Evolutionary conservation across 2,113 vertebrate genomes (phyloP), one percentile per base, ranked within the genome.

Genomic region (Oreotrochilus melanogaster): DNA sequence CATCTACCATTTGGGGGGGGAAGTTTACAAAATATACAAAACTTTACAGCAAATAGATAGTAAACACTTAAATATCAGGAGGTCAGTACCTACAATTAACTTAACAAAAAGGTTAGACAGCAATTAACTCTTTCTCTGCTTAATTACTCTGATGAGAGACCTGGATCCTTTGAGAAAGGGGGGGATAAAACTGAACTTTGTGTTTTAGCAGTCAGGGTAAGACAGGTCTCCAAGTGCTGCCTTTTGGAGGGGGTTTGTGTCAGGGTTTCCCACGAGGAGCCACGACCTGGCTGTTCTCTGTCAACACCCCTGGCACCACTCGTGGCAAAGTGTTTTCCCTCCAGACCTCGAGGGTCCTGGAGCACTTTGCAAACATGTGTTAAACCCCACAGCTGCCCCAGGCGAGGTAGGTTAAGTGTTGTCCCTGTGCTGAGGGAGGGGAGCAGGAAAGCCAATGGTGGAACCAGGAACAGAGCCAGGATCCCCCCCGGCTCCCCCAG

Each of bases 21-120:
- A 94, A 93, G 97, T 97, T 98, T 98, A 98, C 98, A 98, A 98
- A 98, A 98, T 98, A 97, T 98, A 98, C 98, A 98, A 98, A 98
- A 98, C 98, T 98, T 98, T 98, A 98, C 98, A 98, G 98, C 98
- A 98, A 98, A 98, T 95, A 98, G 98, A 98, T 98, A 98, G 97
- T 97, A 98, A 98, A 97, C 98, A 98, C 98, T 98, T 98, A 98
- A 98, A 98, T 98, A 98, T 96, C 97, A 95, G 95, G 97, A 98
- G 98, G 97, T 98, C 97, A 98, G 98, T 97, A 98, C 97, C 98
- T 98, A 97, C 95, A 25, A 94, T 97, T 97, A 97, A 98, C 96
- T 98, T 97, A 98, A 98, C 92, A 25, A 92, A 98, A 97, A 93
- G 95, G 96, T 98, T 92, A 97, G 97, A 97, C 95, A 89, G 95